Evolutionary conservation across 2,797 vertebrate genomes (phyloP), one percentile per base, ranked within the genome.

Genomic region (Borostomias antarcticus): DNA sequence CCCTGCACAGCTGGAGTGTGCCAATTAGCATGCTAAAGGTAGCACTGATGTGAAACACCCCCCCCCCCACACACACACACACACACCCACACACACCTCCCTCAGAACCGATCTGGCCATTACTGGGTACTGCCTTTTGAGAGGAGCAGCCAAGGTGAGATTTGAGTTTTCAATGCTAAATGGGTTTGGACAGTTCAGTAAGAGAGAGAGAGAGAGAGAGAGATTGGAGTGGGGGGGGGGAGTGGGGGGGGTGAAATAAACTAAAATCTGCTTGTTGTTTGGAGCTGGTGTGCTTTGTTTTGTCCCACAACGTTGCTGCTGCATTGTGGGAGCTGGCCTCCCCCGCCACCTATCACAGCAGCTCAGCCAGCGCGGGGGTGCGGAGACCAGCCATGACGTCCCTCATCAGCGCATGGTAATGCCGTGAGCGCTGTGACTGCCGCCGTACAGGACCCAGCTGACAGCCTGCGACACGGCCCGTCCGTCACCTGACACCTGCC

Each of bases 401-500:
- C 77, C 85, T 89, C 88, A 88, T 88, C 84, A 84, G 85, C 84
- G 85, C 89, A 89, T 90, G 86, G 82, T 90, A 90, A 89, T 89
- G 82, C 76, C 77, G 73, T 75, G 81, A 89, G 76, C 80, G 77
- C 79, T 87, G 87, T 84, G 85, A 88, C 87, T 86, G 84, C 75
- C 82, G 58, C 37, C 83, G 82, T 85, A 89, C 72, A 85, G 88
- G 89, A 78, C 84, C 89, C 91, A 91, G 89, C 89, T 92, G 92
- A 92, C 91, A 89, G 85, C 84, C 82, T 89, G 82, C 80, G 86
- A 89, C 88, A 90, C 68, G 81, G 89, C 86, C 87, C 83, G 86
- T 82, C 85, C 70, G 91, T 93, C 90, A 92, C 88, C 86, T 93
- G 92, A 91, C 89, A 91, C 85, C 89, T 90, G 90, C 88, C 86